A percentile compares a stretch with the other conserved stretches of the same genome.
Evolutionary conservation across 1,140 invertebrate species (phyloP).

Genomic region (Heterodera schachtii): DNA sequence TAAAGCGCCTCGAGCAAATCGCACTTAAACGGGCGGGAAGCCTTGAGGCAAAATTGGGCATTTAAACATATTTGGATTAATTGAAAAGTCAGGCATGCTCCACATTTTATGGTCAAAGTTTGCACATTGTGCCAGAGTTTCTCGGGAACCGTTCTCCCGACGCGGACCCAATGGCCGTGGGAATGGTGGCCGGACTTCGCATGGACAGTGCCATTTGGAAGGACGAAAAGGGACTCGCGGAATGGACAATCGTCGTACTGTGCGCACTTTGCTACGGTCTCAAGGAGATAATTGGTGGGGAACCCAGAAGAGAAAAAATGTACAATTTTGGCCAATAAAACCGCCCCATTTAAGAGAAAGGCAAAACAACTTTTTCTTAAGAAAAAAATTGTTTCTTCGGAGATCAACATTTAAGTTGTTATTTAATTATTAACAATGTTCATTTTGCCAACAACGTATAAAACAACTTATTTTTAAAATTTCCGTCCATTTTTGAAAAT

Average conservation of each 20-base stretch:
- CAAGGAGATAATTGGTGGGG: not conserved
- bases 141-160: not conserved
- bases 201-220: constrained; percentile 1
- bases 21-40: not conserved
- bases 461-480: too few species aligned
- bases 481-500: too few species aligned
- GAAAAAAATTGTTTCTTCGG: too few species aligned
- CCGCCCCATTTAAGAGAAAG: not conserved
- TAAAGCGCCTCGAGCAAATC: not conserved
- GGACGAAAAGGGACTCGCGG: not conserved
- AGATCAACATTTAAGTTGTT: too few species aligned
- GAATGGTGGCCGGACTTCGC: not conserved
- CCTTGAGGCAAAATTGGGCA: not conserved
- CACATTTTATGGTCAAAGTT: not conserved
- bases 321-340: not conserved
- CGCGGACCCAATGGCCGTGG: not conserved
- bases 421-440: too few species aligned
- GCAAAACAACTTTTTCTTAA: too few species aligned
- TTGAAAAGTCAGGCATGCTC: not conserved
- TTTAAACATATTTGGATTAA: not conserved
- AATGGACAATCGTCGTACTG: not conserved
- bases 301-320: not conserved
- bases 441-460: too few species aligned
- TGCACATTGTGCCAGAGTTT: constrained; percentile 1
- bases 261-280: not conserved